phyloP scores from a whole-genome alignment of 2,888 invertebrate species.

The Drosophila koepferae region DNA sequence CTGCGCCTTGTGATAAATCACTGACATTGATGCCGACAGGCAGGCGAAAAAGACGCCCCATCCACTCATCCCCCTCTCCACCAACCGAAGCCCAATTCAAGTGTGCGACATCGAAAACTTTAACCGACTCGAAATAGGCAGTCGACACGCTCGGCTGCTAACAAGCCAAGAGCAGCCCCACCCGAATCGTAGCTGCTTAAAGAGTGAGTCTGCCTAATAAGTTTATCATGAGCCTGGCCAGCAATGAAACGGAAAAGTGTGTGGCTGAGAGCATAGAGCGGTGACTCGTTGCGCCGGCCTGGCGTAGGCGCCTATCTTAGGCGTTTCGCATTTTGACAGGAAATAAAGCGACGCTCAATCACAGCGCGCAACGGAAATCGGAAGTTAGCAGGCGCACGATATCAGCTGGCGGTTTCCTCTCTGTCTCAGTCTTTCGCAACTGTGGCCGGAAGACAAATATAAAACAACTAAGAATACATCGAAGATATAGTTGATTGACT shows the following conservation, averaged over 20 bases:
- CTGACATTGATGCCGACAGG: slow-evolving; percentile 76
- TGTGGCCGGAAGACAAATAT: slow-evolving; percentile 9
- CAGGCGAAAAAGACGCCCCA: slow-evolving; percentile 10
- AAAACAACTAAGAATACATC: slow-evolving; percentile 9
- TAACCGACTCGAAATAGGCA: slow-evolving; percentile 68
- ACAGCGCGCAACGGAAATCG: slow-evolving; percentile 74
- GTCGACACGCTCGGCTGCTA: slow-evolving; percentile 68
- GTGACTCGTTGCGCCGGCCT: slow-evolving; percentile 1
- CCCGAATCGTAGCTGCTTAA: neutral
- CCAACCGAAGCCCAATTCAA: neutral
- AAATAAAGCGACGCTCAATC: slow-evolving; percentile 76
- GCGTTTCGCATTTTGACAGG: slow-evolving; percentile 61
- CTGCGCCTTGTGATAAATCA: slow-evolving; percentile 73
- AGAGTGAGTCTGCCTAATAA: slow-evolving; percentile 58
- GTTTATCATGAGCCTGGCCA: slow-evolving; percentile 63
- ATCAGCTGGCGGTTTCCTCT: slow-evolving; percentile 71
- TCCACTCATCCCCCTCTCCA: neutral
- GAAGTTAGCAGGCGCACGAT: slow-evolving; percentile 77
- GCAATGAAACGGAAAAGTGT: slow-evolving; percentile 19
- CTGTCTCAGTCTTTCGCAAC: slow-evolving; percentile 38
- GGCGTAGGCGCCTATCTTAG: slow-evolving; percentile 45
- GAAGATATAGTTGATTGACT: neutral
- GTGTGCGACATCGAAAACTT: slow-evolving; percentile 55
- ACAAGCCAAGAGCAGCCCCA: slow-evolving; percentile 40
- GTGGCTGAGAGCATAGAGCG: slow-evolving; percentile 2